Base-by-base conservation (phyloP, 1,140 invertebrate genomes). In the Lasioglossum albipes region DNA sequence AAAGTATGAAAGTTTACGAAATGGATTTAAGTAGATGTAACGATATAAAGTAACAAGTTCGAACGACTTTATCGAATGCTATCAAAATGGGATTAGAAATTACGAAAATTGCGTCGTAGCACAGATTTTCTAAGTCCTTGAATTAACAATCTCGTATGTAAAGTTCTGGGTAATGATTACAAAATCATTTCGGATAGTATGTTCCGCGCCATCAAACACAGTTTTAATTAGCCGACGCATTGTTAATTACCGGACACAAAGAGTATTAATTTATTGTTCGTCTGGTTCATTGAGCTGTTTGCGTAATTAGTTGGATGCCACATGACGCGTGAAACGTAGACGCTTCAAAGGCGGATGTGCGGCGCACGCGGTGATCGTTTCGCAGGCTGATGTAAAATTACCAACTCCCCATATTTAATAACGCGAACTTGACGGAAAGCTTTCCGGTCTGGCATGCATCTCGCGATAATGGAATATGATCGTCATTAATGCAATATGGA, bases 291-390 rank as follows among this genome's bases (percentile, higher is more conserved):
- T n/a, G 42, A 52, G 18, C 20, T 82, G 70, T 54, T 73, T 22
- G 54, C 54, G 54, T 84, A 85, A 84, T 84, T 85, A 84, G 75
- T 74, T 61, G 22, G 71, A 61, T 75, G 69, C 31, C 52, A 82
- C 36, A 27, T 22, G 52, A 70, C 67, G 61, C 66, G 66, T 82
- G 45, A 52, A 82, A 84, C 73, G 57, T n/a, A 59, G 36, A 81
- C 31, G 45, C 12, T 42, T 79, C 77, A 73, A 81, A 85, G 52
- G 78, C 66, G 49, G 5, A 54, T 10, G 45, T 7, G 4, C 67
- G 22, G 27, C 22, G 45, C 76, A 74, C 31, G 7, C 20, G 49
- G 31, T 13, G 20, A 5, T 36, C 69, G 52, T 65, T 70, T 54
- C n/a, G 7, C 36, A 2, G 9, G 31, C 13, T 22, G 22, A 70